Evolutionary conservation across 1,140 invertebrate genomes (phyloP).

Genomic region (Micrasema longulum): DNA sequence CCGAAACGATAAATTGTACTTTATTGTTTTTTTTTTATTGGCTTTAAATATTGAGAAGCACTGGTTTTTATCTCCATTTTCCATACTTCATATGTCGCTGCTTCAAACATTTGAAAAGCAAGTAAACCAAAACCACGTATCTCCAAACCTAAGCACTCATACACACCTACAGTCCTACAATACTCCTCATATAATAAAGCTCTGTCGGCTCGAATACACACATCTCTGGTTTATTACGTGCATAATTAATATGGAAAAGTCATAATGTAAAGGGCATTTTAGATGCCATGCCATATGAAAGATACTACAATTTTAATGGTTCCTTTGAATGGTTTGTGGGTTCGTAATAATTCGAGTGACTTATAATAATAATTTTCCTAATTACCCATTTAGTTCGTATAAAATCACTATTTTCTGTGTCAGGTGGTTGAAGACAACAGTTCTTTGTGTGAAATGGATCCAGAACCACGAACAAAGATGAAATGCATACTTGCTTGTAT

Average conservation of each 20-base stretch:
- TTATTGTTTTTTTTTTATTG: too few species aligned
- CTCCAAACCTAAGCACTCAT: background rate
- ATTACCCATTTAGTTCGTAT: too few species aligned
- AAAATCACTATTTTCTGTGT: too few species aligned
- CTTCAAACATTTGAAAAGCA: constrained; percentile 49
- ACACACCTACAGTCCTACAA: background rate
- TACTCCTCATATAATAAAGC: background rate
- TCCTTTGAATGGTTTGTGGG: constrained; percentile 14
- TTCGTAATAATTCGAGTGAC: too few species aligned
- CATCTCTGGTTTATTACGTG: background rate
- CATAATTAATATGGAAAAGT: constrained; percentile 35
- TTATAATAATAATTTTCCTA: too few species aligned
- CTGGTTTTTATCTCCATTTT: too few species aligned
- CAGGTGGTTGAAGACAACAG: too few species aligned
- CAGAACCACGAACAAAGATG: too few species aligned
- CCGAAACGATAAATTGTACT: too few species aligned
- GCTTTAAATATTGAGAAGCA: too few species aligned
- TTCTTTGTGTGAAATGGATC: too few species aligned
- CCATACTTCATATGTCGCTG: constrained; percentile 9
- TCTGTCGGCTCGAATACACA: background rate
- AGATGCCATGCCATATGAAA: constrained; percentile 11
- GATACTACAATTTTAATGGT: constrained; percentile 31
- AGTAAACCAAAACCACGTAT: constrained; percentile 48
- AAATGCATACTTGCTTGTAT: too few species aligned
- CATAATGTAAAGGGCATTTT: constrained; percentile 36